Evolutionary conservation across 2,113 vertebrate species (phyloP).

Genomic region (Hucho hucho): DNA sequence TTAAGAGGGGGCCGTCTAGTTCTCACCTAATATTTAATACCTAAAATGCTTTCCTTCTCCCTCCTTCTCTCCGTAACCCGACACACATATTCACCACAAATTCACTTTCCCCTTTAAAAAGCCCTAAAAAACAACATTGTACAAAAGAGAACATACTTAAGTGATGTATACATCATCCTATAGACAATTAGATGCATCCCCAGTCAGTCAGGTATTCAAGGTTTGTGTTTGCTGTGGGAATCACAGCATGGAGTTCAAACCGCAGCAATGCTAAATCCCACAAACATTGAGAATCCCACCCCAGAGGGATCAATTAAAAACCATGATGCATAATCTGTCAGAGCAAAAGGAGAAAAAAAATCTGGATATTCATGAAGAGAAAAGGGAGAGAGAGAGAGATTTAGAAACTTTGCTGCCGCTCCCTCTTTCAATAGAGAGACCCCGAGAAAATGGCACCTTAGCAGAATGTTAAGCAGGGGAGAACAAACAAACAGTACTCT

Average conservation of each 20-base stretch:
- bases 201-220: slow-evolving; percentile 30
- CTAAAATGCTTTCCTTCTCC: neutral
- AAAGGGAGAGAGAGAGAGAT: neutral
- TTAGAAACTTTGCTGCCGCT: neutral
- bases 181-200: slow-evolving; percentile 50
- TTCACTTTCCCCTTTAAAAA: neutral
- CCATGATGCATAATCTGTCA: slow-evolving; percentile 65
- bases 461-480: slow-evolving; percentile 41
- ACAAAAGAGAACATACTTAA: neutral
- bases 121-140: neutral
- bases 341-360: slow-evolving; percentile 25
- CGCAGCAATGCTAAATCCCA: slow-evolving; percentile 47
- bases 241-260: slow-evolving; percentile 54
- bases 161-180: slow-evolving; percentile 22
- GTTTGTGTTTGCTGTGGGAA: slow-evolving; percentile 38
- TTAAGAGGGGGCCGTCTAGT: neutral
- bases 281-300: slow-evolving; percentile 54
- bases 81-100: neutral
- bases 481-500: slow-evolving; percentile 14
- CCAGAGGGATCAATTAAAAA: slow-evolving; percentile 78
- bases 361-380: slow-evolving; percentile 53
- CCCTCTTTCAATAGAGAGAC: slow-evolving; percentile 17
- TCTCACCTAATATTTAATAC: slow-evolving; percentile 2
- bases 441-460: slow-evolving; percentile 30
- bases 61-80: neutral